Percentiles rank a stretch among this genome's conserved stretches.
Evolutionary conservation across 1,140 invertebrate genomes (phyloP).

Genomic region (Dinoponera quadriceps): DNA sequence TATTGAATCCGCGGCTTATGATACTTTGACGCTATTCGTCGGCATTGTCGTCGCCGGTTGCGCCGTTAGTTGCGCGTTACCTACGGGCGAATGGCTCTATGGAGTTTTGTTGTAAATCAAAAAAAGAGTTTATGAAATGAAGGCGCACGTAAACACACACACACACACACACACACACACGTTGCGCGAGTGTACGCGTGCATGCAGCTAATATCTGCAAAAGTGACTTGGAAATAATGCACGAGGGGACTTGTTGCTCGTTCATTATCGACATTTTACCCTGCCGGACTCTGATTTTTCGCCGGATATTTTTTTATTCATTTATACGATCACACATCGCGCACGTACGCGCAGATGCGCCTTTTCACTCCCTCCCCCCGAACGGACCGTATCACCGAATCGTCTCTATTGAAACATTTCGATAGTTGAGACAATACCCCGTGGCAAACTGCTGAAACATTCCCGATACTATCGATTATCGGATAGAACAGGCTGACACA

Average conservation of each 20-base stretch:
- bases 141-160: too few relatives aligned
- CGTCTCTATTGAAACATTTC: slow-evolving; percentile 10
- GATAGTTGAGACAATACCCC: slow-evolving; percentile 5
- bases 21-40: background rate
- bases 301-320: background rate
- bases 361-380: background rate
- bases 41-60: too few relatives aligned
- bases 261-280: slow-evolving; percentile 5
- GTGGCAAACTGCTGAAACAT: slow-evolving; percentile 3
- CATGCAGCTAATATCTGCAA: too few relatives aligned
- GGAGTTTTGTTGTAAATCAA: too few relatives aligned
- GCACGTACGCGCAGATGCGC: too few relatives aligned
- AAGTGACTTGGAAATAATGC: background rate
- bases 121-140: too few relatives aligned
- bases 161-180: too few relatives aligned
- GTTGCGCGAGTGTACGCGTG: too few relatives aligned
- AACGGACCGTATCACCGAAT: background rate
- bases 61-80: too few relatives aligned
- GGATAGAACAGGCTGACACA: slow-evolving; percentile 9
- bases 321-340: background rate
- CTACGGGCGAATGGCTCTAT: too few relatives aligned
- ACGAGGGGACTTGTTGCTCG: background rate
- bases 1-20: background rate
- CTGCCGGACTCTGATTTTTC: too few relatives aligned
- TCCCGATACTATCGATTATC: slow-evolving; percentile 32